phyloP scores from a whole-genome alignment of 37 sponge, comb jelly and placozoan species.

The Amphimedon queenslandica region DNA sequence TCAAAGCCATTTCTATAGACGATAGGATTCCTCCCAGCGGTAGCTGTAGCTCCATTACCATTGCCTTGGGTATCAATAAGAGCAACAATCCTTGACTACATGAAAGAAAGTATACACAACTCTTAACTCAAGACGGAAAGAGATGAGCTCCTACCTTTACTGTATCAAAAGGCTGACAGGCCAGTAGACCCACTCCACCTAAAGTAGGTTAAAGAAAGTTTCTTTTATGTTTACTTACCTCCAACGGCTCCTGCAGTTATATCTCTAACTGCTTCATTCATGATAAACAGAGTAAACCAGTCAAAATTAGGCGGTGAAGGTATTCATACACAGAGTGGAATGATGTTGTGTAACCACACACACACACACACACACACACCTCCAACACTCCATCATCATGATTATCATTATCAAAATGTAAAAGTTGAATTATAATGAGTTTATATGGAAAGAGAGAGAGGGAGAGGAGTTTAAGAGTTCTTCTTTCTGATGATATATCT shows the following conservation, averaged over 20 bases:
- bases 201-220: not conserved
- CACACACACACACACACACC: not conserved
- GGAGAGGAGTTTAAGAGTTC: no score
- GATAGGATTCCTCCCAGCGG: no score
- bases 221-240: not conserved
- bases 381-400: not conserved
- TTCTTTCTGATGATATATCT: slow-evolving; percentile 65
- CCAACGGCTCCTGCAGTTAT: not conserved
- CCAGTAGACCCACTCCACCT: slow-evolving; percentile 82
- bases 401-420: not conserved
- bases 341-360: no score
- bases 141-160: slow-evolving; percentile 66
- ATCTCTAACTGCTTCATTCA: not conserved
- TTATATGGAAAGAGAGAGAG: not conserved
- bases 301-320: no score
- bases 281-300: no score
- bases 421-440: not conserved
- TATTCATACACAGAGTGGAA: no score
- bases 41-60: no score
- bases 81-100: no score
- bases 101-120: no score
- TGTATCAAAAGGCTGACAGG: slow-evolving; percentile 91
- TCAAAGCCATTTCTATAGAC: no score
- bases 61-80: no score
- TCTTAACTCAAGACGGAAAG: no score